A percentile compares a stretch with the other conserved stretches of the same genome.
phyloP scores from a whole-genome alignment of 1,140 invertebrate species.

The Magallana gigas region DNA sequence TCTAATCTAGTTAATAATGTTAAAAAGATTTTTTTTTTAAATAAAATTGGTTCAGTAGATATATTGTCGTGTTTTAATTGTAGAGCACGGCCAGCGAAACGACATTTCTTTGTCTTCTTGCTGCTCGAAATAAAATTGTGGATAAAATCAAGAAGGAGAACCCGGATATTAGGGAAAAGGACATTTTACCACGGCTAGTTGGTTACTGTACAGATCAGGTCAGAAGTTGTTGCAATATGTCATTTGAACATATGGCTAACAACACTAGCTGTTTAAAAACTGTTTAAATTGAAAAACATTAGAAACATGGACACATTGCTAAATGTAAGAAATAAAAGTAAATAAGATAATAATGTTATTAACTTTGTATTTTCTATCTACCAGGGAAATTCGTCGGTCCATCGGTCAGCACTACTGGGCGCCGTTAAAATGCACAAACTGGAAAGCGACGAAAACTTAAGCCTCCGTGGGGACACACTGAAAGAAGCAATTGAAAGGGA shows the following conservation, averaged over 20 bases:
- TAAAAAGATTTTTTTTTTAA: neutral
- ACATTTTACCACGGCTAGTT: slow-evolving; percentile 62
- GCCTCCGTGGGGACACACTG: slow-evolving; percentile 89
- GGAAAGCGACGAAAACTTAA: slow-evolving; percentile 86
- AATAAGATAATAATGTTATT: no score
- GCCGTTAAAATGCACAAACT: slow-evolving; percentile 94
- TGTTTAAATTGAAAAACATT: neutral
- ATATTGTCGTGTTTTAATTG: neutral
- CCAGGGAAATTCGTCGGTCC: slow-evolving; percentile 94
- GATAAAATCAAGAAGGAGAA: slow-evolving; percentile 51
- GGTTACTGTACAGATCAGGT: slow-evolving; percentile 67
- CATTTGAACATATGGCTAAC: no score
- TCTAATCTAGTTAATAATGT: no score
- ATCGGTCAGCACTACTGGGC: slow-evolving; percentile 94
- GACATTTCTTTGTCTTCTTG: slow-evolving; percentile 63
- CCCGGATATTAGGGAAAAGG: slow-evolving; percentile 58
- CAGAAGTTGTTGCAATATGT: neutral
- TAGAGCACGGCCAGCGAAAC: slow-evolving; percentile 67
- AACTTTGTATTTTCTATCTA: neutral
- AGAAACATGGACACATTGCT: no score
- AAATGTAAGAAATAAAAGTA: no score
- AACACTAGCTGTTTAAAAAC: neutral
- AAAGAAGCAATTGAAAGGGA: slow-evolving; percentile 89
- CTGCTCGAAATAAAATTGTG: slow-evolving; percentile 60
- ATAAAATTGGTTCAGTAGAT: neutral